Evolutionary conservation across 2,113 vertebrate genomes (phyloP).

Genomic region (Nyctibius bracteatus): DNA sequence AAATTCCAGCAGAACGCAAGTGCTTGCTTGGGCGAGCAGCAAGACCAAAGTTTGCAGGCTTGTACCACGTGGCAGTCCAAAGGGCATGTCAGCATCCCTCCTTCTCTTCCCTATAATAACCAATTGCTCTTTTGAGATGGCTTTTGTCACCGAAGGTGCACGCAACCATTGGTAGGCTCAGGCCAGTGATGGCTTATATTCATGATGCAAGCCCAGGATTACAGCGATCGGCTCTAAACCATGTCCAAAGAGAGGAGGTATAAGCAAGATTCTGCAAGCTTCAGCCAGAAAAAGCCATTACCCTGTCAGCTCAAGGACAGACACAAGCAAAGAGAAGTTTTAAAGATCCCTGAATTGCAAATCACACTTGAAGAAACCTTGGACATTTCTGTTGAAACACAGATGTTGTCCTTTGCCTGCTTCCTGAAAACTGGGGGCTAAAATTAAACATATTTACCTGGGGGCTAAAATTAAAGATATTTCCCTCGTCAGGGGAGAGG

Average conservation of each 20-base stretch:
- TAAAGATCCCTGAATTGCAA: neutral
- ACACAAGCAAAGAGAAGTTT: neutral
- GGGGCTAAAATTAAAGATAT: neutral
- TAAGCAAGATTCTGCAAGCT: neutral
- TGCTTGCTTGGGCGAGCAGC: neutral
- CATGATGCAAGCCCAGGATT: neutral
- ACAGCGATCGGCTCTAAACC: neutral
- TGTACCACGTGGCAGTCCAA: accelerated
- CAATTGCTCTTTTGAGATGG: neutral
- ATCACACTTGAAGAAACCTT: neutral
- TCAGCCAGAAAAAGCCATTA: neutral
- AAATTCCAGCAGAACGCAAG: neutral
- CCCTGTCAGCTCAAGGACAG: neutral
- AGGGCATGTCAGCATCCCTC: neutral
- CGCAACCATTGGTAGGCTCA: neutral
- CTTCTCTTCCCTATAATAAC: neutral
- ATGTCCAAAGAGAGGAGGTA: neutral
- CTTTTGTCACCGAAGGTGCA: neutral
- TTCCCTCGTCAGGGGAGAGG: neutral
- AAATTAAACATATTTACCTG: neutral
- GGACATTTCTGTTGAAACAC: neutral
- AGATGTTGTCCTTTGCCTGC: neutral
- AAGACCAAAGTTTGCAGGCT: neutral
- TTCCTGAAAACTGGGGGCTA: neutral
- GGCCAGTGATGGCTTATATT: neutral